Evolutionary conservation across 2,888 invertebrate genomes (phyloP).

Genomic region (Caprella mutica): DNA sequence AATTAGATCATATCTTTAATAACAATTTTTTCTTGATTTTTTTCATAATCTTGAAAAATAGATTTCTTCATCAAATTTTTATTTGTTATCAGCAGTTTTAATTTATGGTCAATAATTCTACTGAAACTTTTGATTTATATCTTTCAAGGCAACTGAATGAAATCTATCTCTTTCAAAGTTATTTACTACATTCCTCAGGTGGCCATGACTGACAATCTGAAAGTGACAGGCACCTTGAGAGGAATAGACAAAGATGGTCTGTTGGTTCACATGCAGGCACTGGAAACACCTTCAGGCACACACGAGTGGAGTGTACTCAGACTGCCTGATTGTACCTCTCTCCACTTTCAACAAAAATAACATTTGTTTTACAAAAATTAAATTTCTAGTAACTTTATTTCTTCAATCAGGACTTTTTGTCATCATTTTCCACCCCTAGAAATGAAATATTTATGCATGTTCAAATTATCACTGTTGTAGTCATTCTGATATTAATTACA

Average conservation of each 20-base stretch:
- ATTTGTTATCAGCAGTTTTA: too few relatives aligned
- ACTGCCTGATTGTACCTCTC: constrained; percentile 4
- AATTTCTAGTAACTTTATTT: background rate
- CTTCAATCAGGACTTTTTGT: background rate
- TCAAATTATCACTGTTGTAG: background rate
- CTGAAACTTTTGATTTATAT: too few relatives aligned
- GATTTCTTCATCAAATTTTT: too few relatives aligned
- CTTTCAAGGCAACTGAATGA: too few relatives aligned
- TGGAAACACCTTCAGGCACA: constrained; percentile 9
- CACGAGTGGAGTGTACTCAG: constrained; percentile 7
- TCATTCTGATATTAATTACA: too few relatives aligned
- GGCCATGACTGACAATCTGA: constrained; percentile 1
- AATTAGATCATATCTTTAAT: too few relatives aligned
- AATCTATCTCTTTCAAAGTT: too few relatives aligned
- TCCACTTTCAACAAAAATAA: constrained; percentile 2
- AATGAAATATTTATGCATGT: too few relatives aligned
- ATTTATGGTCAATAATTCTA: too few relatives aligned
- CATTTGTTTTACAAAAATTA: background rate
- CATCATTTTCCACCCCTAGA: background rate
- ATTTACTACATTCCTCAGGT: too few relatives aligned
- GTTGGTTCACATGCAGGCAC: constrained; percentile 5
- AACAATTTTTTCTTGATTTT: too few relatives aligned
- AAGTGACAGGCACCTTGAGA: constrained; percentile 6
- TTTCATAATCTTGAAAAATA: too few relatives aligned
- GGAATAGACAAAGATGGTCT: constrained; percentile 20